Conservation (phyloP, 1,140 invertebrate species). For the Drosophila mojavensis region DNA sequence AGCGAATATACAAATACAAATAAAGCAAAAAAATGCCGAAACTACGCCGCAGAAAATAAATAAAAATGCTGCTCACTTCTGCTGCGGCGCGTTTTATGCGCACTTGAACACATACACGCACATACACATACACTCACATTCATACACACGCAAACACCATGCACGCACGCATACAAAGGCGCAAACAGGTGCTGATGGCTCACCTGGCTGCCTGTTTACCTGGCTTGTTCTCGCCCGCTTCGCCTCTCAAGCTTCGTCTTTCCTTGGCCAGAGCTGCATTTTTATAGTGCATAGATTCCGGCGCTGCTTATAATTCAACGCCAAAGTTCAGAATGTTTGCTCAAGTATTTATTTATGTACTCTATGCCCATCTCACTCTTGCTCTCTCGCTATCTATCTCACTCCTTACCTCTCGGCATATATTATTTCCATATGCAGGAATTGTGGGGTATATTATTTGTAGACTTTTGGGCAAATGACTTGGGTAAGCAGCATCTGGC, state of each 20-base stretch:
- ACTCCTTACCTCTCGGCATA: slow-evolving; percentile 13
- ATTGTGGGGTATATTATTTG: slow-evolving; percentile 23
- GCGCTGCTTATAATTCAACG: slow-evolving; percentile 76
- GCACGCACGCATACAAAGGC: slow-evolving; percentile 27
- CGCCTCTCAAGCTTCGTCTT: not conserved
- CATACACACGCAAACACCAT: not conserved
- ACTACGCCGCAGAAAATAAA: slow-evolving; percentile 72
- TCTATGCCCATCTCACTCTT: slow-evolving; percentile 2
- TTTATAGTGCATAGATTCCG: slow-evolving; percentile 71
- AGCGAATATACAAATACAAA: not conserved
- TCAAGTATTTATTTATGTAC: slow-evolving; percentile 82
- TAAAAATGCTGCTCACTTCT: slow-evolving; percentile 77
- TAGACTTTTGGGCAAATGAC: slow-evolving; percentile 5
- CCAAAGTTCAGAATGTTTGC: slow-evolving; percentile 78
- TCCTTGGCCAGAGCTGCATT: slow-evolving; percentile 53
- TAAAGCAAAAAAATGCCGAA: slow-evolving; percentile 38
- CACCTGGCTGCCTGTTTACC: slow-evolving; percentile 5
- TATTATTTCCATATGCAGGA: not conserved
- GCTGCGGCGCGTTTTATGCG: slow-evolving; percentile 73
- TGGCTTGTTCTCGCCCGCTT: not conserved
- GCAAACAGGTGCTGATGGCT: slow-evolving; percentile 44
- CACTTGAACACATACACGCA: slow-evolving; percentile 53
- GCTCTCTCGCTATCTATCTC: not conserved
- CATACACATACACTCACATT: slow-evolving; percentile 37
- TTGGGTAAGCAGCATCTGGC: not conserved